phyloP scores from a whole-genome alignment of 2,888 invertebrate genomes.

The Muscina levida region DNA sequence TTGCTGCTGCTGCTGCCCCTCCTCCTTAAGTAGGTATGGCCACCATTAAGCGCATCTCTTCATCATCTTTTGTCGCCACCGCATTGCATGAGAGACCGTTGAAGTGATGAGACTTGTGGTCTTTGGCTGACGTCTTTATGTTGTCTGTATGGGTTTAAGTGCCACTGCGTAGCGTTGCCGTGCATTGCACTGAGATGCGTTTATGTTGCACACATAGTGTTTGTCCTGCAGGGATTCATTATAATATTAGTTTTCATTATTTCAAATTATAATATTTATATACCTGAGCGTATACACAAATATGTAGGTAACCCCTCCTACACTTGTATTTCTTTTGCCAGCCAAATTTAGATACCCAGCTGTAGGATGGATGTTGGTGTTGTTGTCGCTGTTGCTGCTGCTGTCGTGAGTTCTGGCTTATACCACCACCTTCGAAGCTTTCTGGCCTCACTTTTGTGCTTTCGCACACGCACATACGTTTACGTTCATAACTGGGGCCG shows the following conservation, averaged over 20 bases:
- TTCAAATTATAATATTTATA: conserved; percentile 49
- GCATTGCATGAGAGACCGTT: not conserved
- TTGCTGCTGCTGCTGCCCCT: too few species aligned
- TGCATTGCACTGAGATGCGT: too few species aligned
- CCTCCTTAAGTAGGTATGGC: too few species aligned
- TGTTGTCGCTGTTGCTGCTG: too few species aligned
- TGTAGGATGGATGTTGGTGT: too few species aligned
- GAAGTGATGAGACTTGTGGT: too few species aligned
- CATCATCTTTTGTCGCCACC: too few species aligned
- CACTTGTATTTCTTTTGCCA: not conserved
- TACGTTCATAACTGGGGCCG: not conserved
- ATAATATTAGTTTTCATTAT: conserved; percentile 55
- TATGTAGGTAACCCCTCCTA: not conserved
- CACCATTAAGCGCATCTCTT: too few species aligned
- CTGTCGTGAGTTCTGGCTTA: conserved; percentile 13
- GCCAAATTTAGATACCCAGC: not conserved
- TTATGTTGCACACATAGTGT: not conserved
- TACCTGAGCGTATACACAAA: not conserved
- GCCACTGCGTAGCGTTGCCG: not conserved
- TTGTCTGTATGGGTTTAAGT: too few species aligned
- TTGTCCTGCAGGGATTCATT: conserved; percentile 54
- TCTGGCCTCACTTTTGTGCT: too few species aligned
- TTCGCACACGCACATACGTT: not conserved
- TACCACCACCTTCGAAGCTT: conserved; percentile 12
- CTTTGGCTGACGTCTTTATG: too few species aligned